A percentile compares a stretch with the other conserved stretches of the same genome.
phyloP scores from a whole-genome alignment of 35 echinoderm and acorn worm species.

The Hemicentrotus pulcherrimus region DNA sequence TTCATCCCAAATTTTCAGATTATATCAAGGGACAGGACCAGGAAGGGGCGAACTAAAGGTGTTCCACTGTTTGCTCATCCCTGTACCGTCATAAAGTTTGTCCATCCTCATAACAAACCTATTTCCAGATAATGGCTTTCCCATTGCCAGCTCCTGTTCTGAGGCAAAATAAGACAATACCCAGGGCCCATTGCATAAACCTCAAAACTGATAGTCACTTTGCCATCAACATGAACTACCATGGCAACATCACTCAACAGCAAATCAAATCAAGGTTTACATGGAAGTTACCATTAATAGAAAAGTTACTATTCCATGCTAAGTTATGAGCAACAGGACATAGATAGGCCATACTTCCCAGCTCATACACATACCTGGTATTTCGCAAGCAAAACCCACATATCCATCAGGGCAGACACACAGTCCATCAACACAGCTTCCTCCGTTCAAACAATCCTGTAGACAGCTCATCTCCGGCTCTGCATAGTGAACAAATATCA shows the following conservation, averaged over 20 bases:
- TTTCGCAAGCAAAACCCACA: conserved; percentile 25
- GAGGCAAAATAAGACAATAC: neutral
- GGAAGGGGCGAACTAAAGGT: neutral
- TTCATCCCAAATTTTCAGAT: too few species aligned
- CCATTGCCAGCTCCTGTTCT: neutral
- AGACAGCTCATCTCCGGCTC: neutral
- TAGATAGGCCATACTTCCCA: neutral
- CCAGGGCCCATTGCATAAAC: too few species aligned
- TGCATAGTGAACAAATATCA: neutral
- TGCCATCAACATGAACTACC: too few species aligned
- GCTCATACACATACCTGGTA: neutral
- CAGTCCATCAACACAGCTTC: conserved; percentile 17
- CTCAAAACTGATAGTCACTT: too few species aligned
- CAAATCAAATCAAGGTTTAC: too few species aligned
- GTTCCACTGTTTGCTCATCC: neutral
- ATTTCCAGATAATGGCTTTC: neutral
- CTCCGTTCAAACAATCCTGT: neutral
- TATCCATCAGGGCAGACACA: conserved; percentile 29
- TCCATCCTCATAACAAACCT: neutral
- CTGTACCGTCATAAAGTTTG: neutral
- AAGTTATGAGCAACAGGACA: too few species aligned
- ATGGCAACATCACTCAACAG: too few species aligned
- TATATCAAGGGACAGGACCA: too few species aligned
- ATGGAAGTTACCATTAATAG: too few species aligned
- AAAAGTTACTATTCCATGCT: too few species aligned